Evolutionary conservation across 2,113 vertebrate species (phyloP).

Genomic region (Plotosus lineatus): DNA sequence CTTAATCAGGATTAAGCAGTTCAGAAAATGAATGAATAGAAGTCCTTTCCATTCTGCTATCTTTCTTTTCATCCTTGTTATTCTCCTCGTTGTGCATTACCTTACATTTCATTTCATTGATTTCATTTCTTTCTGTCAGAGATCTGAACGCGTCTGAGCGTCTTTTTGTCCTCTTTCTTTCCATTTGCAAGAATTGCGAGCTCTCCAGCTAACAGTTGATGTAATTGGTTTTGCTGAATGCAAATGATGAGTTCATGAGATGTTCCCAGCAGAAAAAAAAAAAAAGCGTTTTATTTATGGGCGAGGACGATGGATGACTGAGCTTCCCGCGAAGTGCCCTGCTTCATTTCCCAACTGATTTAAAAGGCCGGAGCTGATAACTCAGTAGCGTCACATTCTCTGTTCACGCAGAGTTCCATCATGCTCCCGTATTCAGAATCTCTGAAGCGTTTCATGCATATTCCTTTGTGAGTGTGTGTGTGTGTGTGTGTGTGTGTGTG

Average conservation of each 20-base stretch:
- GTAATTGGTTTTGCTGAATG: conserved; percentile 16
- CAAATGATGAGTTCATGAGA: conserved; percentile 19
- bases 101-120: background rate
- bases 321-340: background rate
- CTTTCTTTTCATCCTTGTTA: background rate
- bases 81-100: too few relatives aligned
- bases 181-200: background rate
- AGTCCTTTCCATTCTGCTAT: too few relatives aligned
- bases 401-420: background rate
- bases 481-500: too few relatives aligned
- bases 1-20: too few relatives aligned
- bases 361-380: background rate
- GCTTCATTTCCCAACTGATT: background rate
- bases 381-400: background rate
- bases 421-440: background rate
- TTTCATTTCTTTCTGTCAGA: background rate
- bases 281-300: background rate
- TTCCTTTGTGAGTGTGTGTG: background rate
- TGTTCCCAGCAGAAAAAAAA: background rate
- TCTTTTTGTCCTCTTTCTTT: background rate
- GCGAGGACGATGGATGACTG: background rate
- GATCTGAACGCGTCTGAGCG: background rate
- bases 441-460: background rate
- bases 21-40: too few relatives aligned
- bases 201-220: background rate